These are phyloP conservation scores for Drosophila kepulauana DNA, from an alignment of 1,140 invertebrate genomes.

Conservation along the genomic window DNA sequence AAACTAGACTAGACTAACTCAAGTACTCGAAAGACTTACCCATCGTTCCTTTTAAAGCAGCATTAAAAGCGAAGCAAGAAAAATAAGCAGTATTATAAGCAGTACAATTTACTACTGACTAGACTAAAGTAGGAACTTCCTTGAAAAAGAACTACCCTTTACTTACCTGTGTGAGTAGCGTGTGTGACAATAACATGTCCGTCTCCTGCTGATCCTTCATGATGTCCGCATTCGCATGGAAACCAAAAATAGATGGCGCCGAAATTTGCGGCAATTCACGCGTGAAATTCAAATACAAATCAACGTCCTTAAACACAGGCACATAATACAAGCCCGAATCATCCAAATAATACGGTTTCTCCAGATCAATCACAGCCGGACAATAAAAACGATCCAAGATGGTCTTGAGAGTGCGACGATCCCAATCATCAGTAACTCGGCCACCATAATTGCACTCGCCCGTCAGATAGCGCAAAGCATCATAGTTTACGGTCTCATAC, in stretches of 20 bases:
- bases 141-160: not conserved
- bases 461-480: slow-evolving; percentile 95
- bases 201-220: slow-evolving; percentile 97
- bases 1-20: too few species aligned
- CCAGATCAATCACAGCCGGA: slow-evolving; percentile 85
- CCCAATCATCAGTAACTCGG: slow-evolving; percentile 97
- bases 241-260: slow-evolving; percentile 95
- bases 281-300: slow-evolving; percentile 92
- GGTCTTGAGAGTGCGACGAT: slow-evolving; percentile 94
- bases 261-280: slow-evolving; percentile 92
- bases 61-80: slow-evolving; percentile 1
- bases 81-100: not conserved
- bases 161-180: slow-evolving; percentile 91
- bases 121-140: not conserved
- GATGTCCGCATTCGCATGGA: slow-evolving; percentile 97
- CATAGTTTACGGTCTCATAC: slow-evolving; percentile 94
- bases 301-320: slow-evolving; percentile 91
- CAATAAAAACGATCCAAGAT: slow-evolving; percentile 94
- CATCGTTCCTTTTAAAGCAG: slow-evolving; percentile 65
- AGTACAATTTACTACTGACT: slow-evolving; percentile 4
- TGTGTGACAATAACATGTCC: slow-evolving; percentile 91
- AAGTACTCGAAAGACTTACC: slow-evolving; percentile 51
- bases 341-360: slow-evolving; percentile 87
- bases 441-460: slow-evolving; percentile 99
- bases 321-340: slow-evolving; percentile 90